These are phyloP conservation scores for Ornithoptera alexandrae DNA, from an alignment of 2,888 invertebrate species.

Conservation along the genomic window DNA sequence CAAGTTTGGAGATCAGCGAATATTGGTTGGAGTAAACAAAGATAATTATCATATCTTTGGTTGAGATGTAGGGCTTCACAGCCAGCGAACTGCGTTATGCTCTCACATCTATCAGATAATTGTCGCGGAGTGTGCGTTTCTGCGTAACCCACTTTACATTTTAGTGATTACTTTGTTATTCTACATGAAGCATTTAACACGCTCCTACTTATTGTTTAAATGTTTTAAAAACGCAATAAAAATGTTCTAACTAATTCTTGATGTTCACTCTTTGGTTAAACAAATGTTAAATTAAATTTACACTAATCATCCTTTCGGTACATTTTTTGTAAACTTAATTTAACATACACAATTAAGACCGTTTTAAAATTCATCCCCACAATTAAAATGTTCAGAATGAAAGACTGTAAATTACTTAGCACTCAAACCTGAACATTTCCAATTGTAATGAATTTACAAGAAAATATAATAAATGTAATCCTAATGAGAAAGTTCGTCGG, in stretches of 20 bases:
- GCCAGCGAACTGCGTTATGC: constrained; percentile 45
- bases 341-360: no score
- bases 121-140: constrained; percentile 23
- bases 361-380: no score
- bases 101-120: constrained; percentile 33
- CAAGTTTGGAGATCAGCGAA: constrained; percentile 28
- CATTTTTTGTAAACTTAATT: no score
- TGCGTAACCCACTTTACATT: constrained; percentile 10
- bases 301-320: no score
- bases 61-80: constrained; percentile 49
- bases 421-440: no score
- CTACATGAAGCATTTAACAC: neutral
- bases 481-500: no score
- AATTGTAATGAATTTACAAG: no score
- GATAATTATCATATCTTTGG: constrained; percentile 42
- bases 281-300: no score
- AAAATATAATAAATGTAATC: no score
- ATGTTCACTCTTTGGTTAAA: neutral
- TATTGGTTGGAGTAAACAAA: constrained; percentile 29
- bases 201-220: neutral
- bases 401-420: no score
- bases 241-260: neutral
- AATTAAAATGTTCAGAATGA: no score
- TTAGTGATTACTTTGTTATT: constrained; percentile 5
- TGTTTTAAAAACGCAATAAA: constrained; percentile 4